phyloP scores from a whole-genome alignment of 2,113 vertebrate genomes.

The Protobothrops flavoviridis region DNA sequence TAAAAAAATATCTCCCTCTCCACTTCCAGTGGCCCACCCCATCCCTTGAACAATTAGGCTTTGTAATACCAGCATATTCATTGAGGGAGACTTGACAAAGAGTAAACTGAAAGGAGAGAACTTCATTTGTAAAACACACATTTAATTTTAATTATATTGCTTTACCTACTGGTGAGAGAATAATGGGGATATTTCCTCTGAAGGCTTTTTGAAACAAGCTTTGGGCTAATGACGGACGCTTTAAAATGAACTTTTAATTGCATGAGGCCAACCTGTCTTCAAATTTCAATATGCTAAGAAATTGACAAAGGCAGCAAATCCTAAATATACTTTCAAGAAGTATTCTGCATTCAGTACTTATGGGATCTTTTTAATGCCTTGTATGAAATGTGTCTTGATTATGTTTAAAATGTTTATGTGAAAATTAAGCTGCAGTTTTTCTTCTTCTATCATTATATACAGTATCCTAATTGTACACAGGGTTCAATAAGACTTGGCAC shows the following conservation, averaged over 20 bases:
- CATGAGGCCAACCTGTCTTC: not conserved
- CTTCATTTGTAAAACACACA: constrained; percentile 22
- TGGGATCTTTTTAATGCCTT: not conserved
- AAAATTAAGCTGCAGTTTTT: not conserved
- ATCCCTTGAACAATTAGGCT: not conserved
- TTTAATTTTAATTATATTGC: constrained; percentile 32
- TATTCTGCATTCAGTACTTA: not conserved
- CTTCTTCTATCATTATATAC: not conserved
- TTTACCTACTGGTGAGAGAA: constrained; percentile 14
- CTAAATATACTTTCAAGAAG: not conserved
- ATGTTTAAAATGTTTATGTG: not conserved
- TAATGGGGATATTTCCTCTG: constrained; percentile 11
- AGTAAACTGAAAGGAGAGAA: constrained; percentile 6
- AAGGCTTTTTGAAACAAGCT: not conserved
- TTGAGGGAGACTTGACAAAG: not conserved
- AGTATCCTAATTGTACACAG: not conserved
- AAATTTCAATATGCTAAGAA: constrained; percentile 1
- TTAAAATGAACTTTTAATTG: constrained; percentile 26
- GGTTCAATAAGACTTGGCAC: not conserved
- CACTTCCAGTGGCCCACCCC: not conserved
- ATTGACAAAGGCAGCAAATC: not conserved
- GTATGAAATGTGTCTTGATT: not conserved
- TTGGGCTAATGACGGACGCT: not conserved
- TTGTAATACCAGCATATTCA: not conserved
- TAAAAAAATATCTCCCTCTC: too few relatives aligned